Evolutionary conservation across 2,113 vertebrate genomes (phyloP), one percentile per base, ranked within the genome.

Genomic region (Hassar affinis): DNA sequence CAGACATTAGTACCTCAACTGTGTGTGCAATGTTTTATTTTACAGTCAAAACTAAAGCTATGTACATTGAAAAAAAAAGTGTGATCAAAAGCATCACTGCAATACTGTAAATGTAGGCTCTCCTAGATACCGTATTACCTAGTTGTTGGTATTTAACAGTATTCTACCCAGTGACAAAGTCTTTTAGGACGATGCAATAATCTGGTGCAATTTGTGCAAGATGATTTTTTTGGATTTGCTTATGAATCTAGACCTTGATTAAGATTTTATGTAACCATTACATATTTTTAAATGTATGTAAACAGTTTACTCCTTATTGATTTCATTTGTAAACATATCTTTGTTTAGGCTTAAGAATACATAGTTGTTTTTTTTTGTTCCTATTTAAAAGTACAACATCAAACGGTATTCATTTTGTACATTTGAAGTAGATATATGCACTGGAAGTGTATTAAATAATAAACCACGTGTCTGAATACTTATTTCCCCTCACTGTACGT

Each of bases 21-120:
- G 68, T 81, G 52, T 71, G 18, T 11, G 35, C 18, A 68, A 14
- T 45, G 11, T 71, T 69, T 45, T 42, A 49, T 27, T 54, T 57
- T 47, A 72, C 17, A 57, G 30, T 12, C 17, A 33, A 4, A 61
- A 33, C 35, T 57, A 69, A 54, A 69, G 30, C 22, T 45, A 54
- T 54, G 49, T 11, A 56, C 33, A 59, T 20, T 72, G 18, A 27
- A 79, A 61, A 2, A 2, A n/a, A 17, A 52, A 42, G 4, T 69
- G 11, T 81, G 45, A 30, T 42, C n/a, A 81, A 59, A 15, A 81
- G 2, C 59, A 68, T 0, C 15, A 68, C 30, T 59, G 47, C 27
- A 66, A 57, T 72, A 72, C n/a, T 82, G 56, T 82, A 82, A 54
- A 83, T 66, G 47, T 83, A 77, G 14, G 54, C 59, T 54, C 20